Evolutionary conservation across 2,113 vertebrate species (phyloP).

Genomic region (Salvelinus sp.): DNA sequence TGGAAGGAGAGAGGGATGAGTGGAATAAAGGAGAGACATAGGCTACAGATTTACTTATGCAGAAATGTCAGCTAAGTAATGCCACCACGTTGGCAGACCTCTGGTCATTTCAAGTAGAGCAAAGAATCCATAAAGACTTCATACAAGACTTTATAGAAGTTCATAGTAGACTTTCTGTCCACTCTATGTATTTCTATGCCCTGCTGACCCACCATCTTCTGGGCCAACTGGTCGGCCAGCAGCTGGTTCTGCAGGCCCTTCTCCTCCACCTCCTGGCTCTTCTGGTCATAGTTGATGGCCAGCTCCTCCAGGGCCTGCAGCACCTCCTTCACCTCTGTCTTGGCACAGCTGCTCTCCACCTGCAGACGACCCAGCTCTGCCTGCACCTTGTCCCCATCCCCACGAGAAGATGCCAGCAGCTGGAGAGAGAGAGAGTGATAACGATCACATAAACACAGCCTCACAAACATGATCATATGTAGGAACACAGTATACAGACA

Average conservation of each 20-base stretch:
- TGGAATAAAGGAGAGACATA: not conserved
- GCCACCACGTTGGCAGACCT: not conserved
- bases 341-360: slow-evolving; percentile 84
- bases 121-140: not conserved
- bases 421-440: slow-evolving; percentile 35
- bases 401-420: slow-evolving; percentile 82
- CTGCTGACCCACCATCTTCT: slow-evolving; percentile 81
- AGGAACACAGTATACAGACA: not conserved
- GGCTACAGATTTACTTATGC: not conserved
- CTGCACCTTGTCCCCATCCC: slow-evolving; percentile 85
- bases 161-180: not conserved
- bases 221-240: slow-evolving; percentile 84
- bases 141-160: not conserved
- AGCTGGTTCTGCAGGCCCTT: slow-evolving; percentile 86
- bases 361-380: slow-evolving; percentile 82
- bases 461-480: not conserved
- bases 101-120: not conserved
- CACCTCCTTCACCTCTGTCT: slow-evolving; percentile 90
- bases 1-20: not conserved
- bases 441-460: not conserved
- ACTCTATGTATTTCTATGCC: not conserved
- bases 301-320: slow-evolving; percentile 89
- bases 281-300: slow-evolving; percentile 90
- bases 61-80: not conserved
- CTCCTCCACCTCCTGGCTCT: slow-evolving; percentile 89